These are phyloP conservation scores for Eulemur albifrons DNA, from an alignment of 2,797 vertebrate genomes.

Conservation along the genomic window DNA sequence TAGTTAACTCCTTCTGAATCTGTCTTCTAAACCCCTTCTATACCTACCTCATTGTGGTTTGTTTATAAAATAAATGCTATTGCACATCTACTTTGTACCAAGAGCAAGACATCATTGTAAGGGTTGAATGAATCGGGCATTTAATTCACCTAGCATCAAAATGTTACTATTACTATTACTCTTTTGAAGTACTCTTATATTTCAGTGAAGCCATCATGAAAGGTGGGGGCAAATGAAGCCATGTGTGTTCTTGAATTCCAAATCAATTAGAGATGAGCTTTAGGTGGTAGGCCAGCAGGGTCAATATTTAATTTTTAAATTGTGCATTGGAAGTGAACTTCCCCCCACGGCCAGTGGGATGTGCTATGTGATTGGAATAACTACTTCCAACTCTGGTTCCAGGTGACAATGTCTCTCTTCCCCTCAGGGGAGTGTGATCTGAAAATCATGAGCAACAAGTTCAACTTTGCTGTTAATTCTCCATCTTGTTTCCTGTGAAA, in stretches of 20 bases:
- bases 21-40: too few relatives aligned
- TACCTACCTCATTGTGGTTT: not conserved
- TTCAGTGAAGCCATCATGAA: not conserved
- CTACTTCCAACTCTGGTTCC: not conserved
- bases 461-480: not conserved
- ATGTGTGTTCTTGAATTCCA: not conserved
- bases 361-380: conserved; percentile 9
- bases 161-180: not conserved
- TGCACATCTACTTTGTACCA: not conserved
- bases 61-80: not conserved
- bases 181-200: not conserved
- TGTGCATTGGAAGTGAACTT: not conserved
- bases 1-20: too few relatives aligned
- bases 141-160: not conserved
- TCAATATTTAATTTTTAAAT: conserved; percentile 1
- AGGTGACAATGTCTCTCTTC: not conserved
- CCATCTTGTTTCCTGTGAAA: not conserved
- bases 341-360: not conserved
- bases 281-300: not conserved
- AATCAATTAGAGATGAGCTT: not conserved
- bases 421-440: too few relatives aligned
- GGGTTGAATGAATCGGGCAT: not conserved
- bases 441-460: not conserved
- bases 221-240: not conserved
- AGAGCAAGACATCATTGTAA: not conserved